phyloP scores from a whole-genome alignment of 2,797 vertebrate species.

The Hafferia zeledoni region DNA sequence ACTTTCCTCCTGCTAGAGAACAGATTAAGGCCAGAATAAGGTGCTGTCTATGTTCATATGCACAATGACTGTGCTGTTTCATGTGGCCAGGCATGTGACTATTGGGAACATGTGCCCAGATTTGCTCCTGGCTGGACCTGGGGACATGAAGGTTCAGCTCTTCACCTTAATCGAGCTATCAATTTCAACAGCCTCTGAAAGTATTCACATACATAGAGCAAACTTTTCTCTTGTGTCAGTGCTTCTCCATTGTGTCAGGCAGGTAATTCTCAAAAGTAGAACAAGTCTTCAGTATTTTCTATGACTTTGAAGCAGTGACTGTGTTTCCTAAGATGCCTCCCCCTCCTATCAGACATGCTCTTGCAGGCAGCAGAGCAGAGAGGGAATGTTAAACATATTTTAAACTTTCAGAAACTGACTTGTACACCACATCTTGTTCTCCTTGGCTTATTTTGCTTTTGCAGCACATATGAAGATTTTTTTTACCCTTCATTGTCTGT shows the following conservation, averaged over 20 bases:
- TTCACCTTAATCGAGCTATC: rapidly evolving
- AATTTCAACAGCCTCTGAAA: not conserved
- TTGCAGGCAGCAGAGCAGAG: not conserved
- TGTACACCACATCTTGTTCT: not conserved
- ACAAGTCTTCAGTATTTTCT: not conserved
- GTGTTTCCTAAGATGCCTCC: not conserved
- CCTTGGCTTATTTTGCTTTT: not conserved
- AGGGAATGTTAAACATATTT: not conserved
- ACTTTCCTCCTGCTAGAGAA: not conserved
- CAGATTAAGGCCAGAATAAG: not conserved
- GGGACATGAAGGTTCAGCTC: not conserved
- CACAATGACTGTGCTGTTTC: not conserved
- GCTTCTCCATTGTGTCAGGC: not conserved
- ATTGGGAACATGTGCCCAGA: rapidly evolving
- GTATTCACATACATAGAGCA: not conserved
- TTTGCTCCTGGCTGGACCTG: not conserved
- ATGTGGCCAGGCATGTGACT: rapidly evolving
- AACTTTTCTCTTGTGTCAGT: not conserved
- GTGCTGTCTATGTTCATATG: not conserved
- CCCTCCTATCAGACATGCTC: not conserved
- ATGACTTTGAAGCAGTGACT: not conserved
- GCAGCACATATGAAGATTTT: not conserved
- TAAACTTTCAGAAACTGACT: not conserved
- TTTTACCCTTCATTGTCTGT: not conserved
- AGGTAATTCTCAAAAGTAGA: not conserved